phyloP scores from a whole-genome alignment of 2,888 invertebrate genomes.

The Lathronympha strigana region DNA sequence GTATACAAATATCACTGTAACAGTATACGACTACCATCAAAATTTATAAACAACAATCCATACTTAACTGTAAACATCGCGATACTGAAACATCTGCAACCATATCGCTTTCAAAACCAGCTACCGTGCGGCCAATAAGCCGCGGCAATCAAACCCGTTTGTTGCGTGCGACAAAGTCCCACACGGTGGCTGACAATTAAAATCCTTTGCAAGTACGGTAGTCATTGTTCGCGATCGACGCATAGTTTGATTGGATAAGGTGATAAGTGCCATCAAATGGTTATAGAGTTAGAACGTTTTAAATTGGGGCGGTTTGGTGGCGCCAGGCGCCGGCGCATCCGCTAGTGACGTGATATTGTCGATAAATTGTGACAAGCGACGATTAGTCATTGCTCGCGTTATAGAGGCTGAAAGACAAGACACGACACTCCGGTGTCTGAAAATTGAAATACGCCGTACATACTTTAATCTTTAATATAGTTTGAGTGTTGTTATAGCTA shows the following conservation, averaged over 20 bases:
- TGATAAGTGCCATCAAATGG: not conserved
- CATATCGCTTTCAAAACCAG: slow-evolving; percentile 11
- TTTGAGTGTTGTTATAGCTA: no score
- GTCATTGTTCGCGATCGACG: slow-evolving; percentile 19
- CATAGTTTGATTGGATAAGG: not conserved
- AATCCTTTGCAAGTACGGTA: slow-evolving; percentile 27
- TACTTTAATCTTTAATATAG: not conserved
- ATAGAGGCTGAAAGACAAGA: not conserved
- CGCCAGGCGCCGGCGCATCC: slow-evolving; percentile 73
- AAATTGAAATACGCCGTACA: not conserved
- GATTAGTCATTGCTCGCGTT: slow-evolving; percentile 5
- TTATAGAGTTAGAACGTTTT: slow-evolving; percentile 9
- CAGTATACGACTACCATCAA: not conserved
- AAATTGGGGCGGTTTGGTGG: slow-evolving; percentile 57
- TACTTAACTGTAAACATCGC: slow-evolving; percentile 19
- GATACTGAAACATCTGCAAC: not conserved
- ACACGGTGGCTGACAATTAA: slow-evolving; percentile 26
- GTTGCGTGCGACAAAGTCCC: slow-evolving; percentile 16
- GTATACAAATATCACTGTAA: slow-evolving; percentile 3
- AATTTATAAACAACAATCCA: slow-evolving; percentile 7
- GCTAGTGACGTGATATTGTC: slow-evolving; percentile 71
- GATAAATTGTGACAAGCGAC: slow-evolving; percentile 48
- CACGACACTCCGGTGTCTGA: not conserved
- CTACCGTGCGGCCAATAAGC: not conserved
- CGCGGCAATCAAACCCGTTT: not conserved